Conservation (phyloP, 2,888 invertebrate species). For the Rhagophthalmus giganteus region DNA sequence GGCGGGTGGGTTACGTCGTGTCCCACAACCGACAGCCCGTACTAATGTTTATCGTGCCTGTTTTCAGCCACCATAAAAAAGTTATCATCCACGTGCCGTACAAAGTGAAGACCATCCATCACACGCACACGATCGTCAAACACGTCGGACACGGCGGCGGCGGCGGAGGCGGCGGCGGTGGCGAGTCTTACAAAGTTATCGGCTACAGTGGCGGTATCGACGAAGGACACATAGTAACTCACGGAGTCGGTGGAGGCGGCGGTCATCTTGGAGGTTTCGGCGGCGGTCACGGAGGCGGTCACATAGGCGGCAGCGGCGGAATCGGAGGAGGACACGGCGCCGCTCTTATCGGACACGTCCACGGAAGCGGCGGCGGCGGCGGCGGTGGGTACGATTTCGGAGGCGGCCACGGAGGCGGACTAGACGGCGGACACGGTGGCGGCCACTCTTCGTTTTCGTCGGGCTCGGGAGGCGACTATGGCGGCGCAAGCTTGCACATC, state of each 20-base stretch:
- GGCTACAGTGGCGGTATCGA: slow-evolving; percentile 71
- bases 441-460: slow-evolving; percentile 30
- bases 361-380: slow-evolving; percentile 42
- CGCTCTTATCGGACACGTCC: slow-evolving; percentile 44
- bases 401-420: slow-evolving; percentile 30
- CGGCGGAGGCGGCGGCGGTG: slow-evolving; percentile 55
- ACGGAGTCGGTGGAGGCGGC: slow-evolving; percentile 51
- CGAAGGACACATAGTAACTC: slow-evolving; percentile 52
- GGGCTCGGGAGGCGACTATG: slow-evolving; percentile 32
- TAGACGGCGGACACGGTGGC: slow-evolving; percentile 37
- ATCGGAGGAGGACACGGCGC: slow-evolving; percentile 28
- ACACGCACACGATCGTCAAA: slow-evolving; percentile 77
- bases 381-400: slow-evolving; percentile 35
- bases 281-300: slow-evolving; percentile 51
- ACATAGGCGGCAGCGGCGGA: slow-evolving; percentile 53
- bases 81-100: slow-evolving; percentile 79
- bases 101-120: slow-evolving; percentile 75
- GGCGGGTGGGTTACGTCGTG: slow-evolving; percentile 55
- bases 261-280: slow-evolving; percentile 39
- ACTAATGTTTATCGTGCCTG: neutral
- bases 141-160: slow-evolving; percentile 60
- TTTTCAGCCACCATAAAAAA: slow-evolving; percentile 61
- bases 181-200: slow-evolving; percentile 69
- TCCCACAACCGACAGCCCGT: neutral
- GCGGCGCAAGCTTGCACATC: slow-evolving; percentile 9